Conservation (phyloP, 2,888 invertebrate species). For the Ophion costatus region DNA sequence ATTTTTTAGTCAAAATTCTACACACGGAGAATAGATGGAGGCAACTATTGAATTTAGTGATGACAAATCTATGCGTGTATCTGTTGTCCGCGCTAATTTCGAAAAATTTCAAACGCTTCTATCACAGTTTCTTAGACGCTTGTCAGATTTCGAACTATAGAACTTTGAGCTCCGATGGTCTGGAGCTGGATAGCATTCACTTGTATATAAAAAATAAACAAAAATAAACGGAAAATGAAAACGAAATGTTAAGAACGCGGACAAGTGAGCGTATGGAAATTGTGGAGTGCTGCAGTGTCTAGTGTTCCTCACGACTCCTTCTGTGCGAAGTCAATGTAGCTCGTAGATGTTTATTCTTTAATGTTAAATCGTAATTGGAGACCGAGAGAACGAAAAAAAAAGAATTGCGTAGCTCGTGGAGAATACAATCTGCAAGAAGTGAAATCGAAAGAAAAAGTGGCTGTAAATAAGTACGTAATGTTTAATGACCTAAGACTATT, state of each 20-base stretch:
- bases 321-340: constrained; percentile 74
- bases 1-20: constrained; percentile 6
- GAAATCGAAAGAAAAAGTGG: constrained; percentile 22
- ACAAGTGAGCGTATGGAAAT: constrained; percentile 14
- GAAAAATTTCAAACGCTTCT: neutral
- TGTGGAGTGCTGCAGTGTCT: constrained; percentile 61
- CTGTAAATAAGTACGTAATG: constrained; percentile 58
- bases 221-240: neutral
- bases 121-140: constrained; percentile 4
- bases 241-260: constrained; percentile 1
- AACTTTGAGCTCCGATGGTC: constrained; percentile 40
- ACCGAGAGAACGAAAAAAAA: constrained; percentile 6
- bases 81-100: neutral
- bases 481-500: constrained; percentile 56
- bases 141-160: constrained; percentile 17
- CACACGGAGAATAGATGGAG: neutral
- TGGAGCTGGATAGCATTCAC: constrained; percentile 3
- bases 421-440: constrained; percentile 33
- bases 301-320: constrained; percentile 74
- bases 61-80: neutral
- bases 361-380: constrained; percentile 48
- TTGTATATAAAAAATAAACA: neutral
- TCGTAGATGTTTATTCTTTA: constrained; percentile 63
- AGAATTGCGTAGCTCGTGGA: neutral
- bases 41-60: constrained; percentile 1